These are phyloP conservation scores for Anguilla megastoma DNA, from an alignment of 2,797 vertebrate species.

Conservation along the genomic window DNA sequence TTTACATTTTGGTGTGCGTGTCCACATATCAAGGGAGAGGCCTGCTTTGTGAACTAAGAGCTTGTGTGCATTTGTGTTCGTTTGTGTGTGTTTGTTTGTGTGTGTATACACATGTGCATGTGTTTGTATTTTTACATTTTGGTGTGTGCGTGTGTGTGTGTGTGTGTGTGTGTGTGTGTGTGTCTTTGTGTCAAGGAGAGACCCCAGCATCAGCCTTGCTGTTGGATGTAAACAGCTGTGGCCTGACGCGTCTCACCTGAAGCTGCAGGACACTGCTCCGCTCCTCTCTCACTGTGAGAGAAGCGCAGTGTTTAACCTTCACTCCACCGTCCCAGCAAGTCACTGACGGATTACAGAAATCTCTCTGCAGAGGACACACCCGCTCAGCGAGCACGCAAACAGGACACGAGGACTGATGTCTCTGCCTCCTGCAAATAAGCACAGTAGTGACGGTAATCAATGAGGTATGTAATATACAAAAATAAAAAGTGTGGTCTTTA, in stretches of 20 bases:
- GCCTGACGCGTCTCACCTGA: slow-evolving; percentile 46
- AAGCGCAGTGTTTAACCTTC: slow-evolving; percentile 59
- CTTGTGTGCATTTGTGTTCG: background rate
- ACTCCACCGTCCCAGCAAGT: slow-evolving; percentile 30
- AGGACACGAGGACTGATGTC: slow-evolving; percentile 4
- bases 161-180: slow-evolving; percentile 40
- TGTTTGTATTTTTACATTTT: background rate
- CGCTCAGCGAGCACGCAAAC: slow-evolving; percentile 31
- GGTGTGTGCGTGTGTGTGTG: background rate
- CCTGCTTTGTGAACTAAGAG: no score
- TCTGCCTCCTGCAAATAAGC: slow-evolving; percentile 23
- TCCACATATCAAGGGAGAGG: no score
- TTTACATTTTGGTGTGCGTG: background rate
- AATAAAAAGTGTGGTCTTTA: slow-evolving; percentile 43
- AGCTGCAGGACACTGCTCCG: slow-evolving; percentile 45
- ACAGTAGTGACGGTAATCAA: slow-evolving; percentile 53
- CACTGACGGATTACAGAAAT: slow-evolving; percentile 60
- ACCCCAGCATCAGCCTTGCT: slow-evolving; percentile 67
- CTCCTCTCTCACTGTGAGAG: slow-evolving; percentile 35
- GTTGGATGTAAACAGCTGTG: slow-evolving; percentile 52
- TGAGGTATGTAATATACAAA: slow-evolving; percentile 63
- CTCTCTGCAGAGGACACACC: slow-evolving; percentile 54
- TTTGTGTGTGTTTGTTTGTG: background rate
- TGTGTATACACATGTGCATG: background rate
- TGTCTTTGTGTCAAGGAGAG: slow-evolving; percentile 48